phyloP scores from a whole-genome alignment of 2,113 vertebrate genomes.

The Mohoua ochrocephala region DNA sequence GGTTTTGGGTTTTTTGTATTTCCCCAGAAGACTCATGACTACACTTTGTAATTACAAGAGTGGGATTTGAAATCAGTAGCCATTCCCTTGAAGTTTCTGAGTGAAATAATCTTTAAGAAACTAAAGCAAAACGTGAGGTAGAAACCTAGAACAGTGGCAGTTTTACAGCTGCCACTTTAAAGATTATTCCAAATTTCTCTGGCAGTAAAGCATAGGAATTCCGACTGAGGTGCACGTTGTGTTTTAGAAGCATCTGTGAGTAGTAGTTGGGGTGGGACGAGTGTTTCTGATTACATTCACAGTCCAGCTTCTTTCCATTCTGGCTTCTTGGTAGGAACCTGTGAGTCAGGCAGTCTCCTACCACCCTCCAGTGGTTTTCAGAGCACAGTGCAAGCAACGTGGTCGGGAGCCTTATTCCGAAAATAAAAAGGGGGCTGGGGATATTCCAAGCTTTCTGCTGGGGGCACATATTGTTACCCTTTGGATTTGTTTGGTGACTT shows the following conservation, averaged over 20 bases:
- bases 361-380: constrained; percentile 45
- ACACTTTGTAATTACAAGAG: not conserved
- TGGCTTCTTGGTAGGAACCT: not conserved
- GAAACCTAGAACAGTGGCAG: not conserved
- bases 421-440: not conserved
- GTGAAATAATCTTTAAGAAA: not conserved
- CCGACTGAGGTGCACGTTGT: not conserved
- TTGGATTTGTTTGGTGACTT: not conserved
- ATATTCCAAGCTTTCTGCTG: not conserved
- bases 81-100: not conserved
- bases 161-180: not conserved
- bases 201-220: not conserved
- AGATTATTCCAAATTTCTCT: not conserved
- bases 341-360: not conserved
- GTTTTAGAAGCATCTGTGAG: not conserved
- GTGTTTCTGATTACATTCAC: not conserved
- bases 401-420: not conserved
- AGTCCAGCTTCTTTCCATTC: not conserved
- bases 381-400: not conserved
- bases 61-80: not conserved
- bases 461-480: not conserved
- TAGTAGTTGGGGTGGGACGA: not conserved
- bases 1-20: not conserved
- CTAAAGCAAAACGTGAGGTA: rapidly evolving
- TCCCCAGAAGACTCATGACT: not conserved